phyloP scores from a whole-genome alignment of 2,113 vertebrate genomes.

The Lutjanus erythropterus region DNA sequence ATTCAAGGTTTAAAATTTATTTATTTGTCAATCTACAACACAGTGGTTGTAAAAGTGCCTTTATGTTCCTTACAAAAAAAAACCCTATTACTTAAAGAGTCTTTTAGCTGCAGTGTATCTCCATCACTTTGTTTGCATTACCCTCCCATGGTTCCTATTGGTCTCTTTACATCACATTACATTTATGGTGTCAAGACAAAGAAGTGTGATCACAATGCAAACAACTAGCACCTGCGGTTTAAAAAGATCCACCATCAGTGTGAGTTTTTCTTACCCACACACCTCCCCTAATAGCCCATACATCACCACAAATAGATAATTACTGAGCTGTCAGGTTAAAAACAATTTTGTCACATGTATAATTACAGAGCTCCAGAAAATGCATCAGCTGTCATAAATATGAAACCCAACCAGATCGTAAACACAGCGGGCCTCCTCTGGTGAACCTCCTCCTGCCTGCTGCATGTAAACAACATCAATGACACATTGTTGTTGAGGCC shows the following conservation, averaged over 20 bases:
- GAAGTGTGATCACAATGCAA: constrained; percentile 31
- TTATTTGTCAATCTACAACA: no score
- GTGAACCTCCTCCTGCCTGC: constrained; percentile 34
- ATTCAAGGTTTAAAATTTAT: no score
- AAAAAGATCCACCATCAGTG: constrained; percentile 3
- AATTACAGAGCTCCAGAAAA: constrained; percentile 42
- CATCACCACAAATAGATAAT: constrained; percentile 52
- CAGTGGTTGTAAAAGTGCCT: no score
- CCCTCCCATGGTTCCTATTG: no score
- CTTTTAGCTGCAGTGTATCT: no score
- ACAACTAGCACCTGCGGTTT: constrained; percentile 24
- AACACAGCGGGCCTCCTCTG: constrained; percentile 55
- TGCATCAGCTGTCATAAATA: constrained; percentile 51
- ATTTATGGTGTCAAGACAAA: constrained; percentile 9
- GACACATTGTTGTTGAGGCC: constrained; percentile 20
- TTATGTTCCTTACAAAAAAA: no score
- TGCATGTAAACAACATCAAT: constrained; percentile 48
- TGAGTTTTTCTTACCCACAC: constrained; percentile 19
- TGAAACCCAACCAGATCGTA: constrained; percentile 44
- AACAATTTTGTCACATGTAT: constrained; percentile 43
- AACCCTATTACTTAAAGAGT: no score
- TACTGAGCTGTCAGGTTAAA: constrained; percentile 43
- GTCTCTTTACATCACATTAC: constrained; percentile 24
- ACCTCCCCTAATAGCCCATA: constrained; percentile 19
- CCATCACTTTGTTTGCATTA: no score